phyloP scores from a whole-genome alignment of 1,140 invertebrate genomes.

The Ylistrum balloti region DNA sequence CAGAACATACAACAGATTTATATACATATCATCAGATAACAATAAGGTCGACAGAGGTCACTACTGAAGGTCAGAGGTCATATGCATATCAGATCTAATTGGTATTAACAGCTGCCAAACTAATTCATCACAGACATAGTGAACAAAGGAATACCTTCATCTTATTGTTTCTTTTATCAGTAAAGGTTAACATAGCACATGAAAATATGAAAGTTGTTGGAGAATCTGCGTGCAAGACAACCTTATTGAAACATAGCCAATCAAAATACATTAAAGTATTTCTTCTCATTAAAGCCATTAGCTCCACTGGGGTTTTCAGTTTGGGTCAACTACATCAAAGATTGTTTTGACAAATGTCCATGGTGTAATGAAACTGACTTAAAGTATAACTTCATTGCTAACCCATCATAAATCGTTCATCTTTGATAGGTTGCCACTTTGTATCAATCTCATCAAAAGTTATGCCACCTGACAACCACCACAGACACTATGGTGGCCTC shows the following conservation, averaged over 20 bases:
- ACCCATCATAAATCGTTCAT: constrained; percentile 20
- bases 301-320: neutral
- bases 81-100: neutral
- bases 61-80: neutral
- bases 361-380: neutral
- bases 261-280: neutral
- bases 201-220: neutral
- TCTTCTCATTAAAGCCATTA: neutral
- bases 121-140: neutral
- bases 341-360: neutral
- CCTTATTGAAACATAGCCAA: neutral
- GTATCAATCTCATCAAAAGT: neutral
- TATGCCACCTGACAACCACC: neutral
- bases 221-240: neutral
- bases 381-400: neutral
- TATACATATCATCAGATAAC: neutral
- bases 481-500: neutral
- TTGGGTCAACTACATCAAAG: neutral
- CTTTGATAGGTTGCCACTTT: neutral
- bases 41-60: neutral
- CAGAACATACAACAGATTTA: neutral
- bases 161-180: neutral
- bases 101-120: neutral
- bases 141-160: neutral
- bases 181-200: neutral